These are phyloP conservation scores for Hedychridium roseum DNA, from an alignment of 2,888 invertebrate species.

Conservation along the genomic window DNA sequence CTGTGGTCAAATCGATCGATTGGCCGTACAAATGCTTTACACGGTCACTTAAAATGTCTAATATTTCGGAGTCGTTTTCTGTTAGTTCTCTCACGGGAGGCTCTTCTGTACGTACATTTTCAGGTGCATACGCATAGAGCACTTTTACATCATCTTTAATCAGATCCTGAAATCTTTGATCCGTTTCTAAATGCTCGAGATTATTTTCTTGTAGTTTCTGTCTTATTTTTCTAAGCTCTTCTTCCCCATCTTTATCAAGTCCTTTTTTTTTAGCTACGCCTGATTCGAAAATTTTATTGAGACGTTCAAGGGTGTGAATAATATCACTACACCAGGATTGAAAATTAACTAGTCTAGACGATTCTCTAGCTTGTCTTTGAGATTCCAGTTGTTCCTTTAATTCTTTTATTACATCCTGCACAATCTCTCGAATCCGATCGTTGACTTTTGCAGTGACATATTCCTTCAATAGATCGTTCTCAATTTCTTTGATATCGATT, in stretches of 20 bases:
- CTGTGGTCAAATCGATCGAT: conserved; percentile 62
- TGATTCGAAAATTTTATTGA: conserved; percentile 1
- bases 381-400: conserved; percentile 32
- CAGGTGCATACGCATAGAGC: conserved; percentile 62
- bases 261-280: conserved; percentile 2
- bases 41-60: conserved; percentile 61
- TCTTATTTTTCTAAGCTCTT: conserved; percentile 43
- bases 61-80: conserved; percentile 44
- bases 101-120: conserved; percentile 45
- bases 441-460: conserved; percentile 32
- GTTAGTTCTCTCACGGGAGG: conserved; percentile 23
- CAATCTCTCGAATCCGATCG: conserved; percentile 43
- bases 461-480: conserved; percentile 26
- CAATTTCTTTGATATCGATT: conserved; percentile 58
- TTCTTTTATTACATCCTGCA: conserved; percentile 40
- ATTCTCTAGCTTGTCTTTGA: conserved; percentile 63
- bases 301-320: conserved; percentile 28
- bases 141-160: conserved; percentile 43
- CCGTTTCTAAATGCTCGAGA: conserved; percentile 57
- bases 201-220: conserved; percentile 29
- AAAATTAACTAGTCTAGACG: conserved; percentile 57
- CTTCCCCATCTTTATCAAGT: conserved; percentile 23
- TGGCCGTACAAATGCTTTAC: conserved; percentile 65
- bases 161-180: conserved; percentile 54
- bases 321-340: conserved; percentile 60